phyloP scores from a whole-genome alignment of 2,113 vertebrate species.

The Nycticorax nycticorax region DNA sequence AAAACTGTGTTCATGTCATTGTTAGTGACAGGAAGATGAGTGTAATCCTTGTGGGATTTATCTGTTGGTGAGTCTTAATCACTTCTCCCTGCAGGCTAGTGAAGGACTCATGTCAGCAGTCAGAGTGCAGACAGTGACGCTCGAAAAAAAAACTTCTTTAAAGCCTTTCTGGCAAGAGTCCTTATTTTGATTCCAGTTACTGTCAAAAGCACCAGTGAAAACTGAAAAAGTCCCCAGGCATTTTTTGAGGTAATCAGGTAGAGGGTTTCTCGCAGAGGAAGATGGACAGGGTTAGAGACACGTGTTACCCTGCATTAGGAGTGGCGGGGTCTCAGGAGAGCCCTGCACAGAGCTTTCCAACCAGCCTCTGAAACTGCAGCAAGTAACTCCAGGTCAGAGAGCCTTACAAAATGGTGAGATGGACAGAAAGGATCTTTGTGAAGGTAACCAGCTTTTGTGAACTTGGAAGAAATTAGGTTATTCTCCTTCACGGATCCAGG shows the following conservation, averaged over 20 bases:
- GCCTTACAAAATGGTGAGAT: not conserved
- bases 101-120: conserved; percentile 7
- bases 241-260: conserved; percentile 17
- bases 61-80: conserved; percentile 30
- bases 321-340: not conserved
- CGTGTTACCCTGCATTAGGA: not conserved
- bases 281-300: not conserved
- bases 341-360: not conserved
- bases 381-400: not conserved
- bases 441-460: not conserved
- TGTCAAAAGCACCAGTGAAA: not conserved
- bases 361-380: not conserved
- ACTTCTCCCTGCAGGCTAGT: not conserved
- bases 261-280: conserved; percentile 24
- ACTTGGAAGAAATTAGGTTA: not conserved
- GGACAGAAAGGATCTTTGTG: not conserved
- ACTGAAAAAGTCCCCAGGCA: not conserved
- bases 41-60: conserved; percentile 28
- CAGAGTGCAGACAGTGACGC: not conserved
- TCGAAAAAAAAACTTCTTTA: conserved; percentile 16
- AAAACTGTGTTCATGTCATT: not conserved
- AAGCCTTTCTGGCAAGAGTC: not conserved
- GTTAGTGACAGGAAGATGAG: conserved; percentile 11
- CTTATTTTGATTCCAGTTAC: conserved; percentile 33
- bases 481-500: not conserved